Base-by-base conservation (phyloP, 2,888 invertebrate species). In the Marronus borbonicus region DNA sequence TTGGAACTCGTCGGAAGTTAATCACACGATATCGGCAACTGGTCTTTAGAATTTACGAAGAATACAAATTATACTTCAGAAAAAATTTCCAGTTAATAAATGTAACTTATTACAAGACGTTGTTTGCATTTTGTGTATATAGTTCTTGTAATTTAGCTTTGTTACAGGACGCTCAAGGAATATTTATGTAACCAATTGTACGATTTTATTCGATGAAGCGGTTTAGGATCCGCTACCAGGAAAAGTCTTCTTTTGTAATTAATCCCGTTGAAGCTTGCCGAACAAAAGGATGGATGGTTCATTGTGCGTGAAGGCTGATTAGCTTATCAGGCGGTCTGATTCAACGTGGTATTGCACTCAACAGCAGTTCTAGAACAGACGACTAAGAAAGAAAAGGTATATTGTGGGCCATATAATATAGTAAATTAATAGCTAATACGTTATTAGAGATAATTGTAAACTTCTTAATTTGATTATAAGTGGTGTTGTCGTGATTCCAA, bases 221-320 rank as follows among this genome's bases (percentile, higher is more conserved):
- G 4, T n/a, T 7, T 28, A 24, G 50, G 24, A 12, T 50, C 14
- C 7, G 39, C 49, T 68, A 50, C 50, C 24, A 50, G 14, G 68
- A 68, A 50, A 24, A 68, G 24, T 60, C 28, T 74, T 60, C 60
- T 60, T 10, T 44, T 49, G 28, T 74, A 74, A 74, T 60, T 74
- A 60, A 74, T 24, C 39, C 44, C 20, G 39, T 17, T 58, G 17
- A 39, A 72, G 60, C 39, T 39, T 17, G 20, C 17, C 60, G 17
- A 60, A 60, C 58, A 60, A 58, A 58, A 60, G 60, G 36, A 58
- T 60, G 39, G 55, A 58, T 58, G 8, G 44, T 17, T 60, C 36
- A 72, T 72, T 72, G 58, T 72, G 36, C 36, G 44, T n/a, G 39
- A 14, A 60, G 28, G 24, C 44, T 72, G 72, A 72, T 72, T 60